Conservation (phyloP, 1,140 invertebrate species). For the Drosophila serrata region DNA sequence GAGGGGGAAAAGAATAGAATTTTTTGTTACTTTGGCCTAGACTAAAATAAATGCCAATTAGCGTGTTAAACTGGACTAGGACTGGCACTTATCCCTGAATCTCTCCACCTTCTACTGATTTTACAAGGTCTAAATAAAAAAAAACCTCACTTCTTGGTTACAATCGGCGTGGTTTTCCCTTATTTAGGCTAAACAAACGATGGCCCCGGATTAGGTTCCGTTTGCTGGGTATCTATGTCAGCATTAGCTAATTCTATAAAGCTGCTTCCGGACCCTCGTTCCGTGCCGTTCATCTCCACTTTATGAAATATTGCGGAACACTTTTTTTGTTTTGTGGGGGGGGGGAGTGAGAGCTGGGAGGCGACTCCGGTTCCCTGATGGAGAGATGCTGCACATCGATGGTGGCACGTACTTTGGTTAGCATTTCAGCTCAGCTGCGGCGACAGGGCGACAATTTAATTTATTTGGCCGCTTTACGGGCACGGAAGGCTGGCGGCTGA, state of each 20-base stretch:
- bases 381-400: slow-evolving; percentile 57
- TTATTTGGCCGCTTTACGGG: slow-evolving; percentile 69
- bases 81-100: slow-evolving; percentile 19
- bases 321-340: slow-evolving; percentile 33
- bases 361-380: slow-evolving; percentile 17
- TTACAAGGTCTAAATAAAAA: background rate
- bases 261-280: slow-evolving; percentile 16
- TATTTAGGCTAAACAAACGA: slow-evolving; percentile 69
- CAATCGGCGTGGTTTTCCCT: slow-evolving; percentile 33
- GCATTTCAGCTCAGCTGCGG: slow-evolving; percentile 80
- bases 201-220: slow-evolving; percentile 65
- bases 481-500: slow-evolving; percentile 11
- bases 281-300: slow-evolving; percentile 17
- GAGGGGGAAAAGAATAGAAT: slow-evolving; percentile 20
- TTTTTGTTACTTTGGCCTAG: background rate
- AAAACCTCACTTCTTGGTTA: slow-evolving; percentile 7
- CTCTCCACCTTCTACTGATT: background rate
- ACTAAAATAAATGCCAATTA: slow-evolving; percentile 36
- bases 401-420: slow-evolving; percentile 77
- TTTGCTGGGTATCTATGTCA: slow-evolving; percentile 74
- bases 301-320: slow-evolving; percentile 78
- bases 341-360: background rate
- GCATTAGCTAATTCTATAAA: slow-evolving; percentile 75
- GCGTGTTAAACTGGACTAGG: slow-evolving; percentile 23
- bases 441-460: slow-evolving; percentile 79